Evolutionary conservation across 2,888 invertebrate species (phyloP).

Genomic region (Oegoconia quadripuncta): DNA sequence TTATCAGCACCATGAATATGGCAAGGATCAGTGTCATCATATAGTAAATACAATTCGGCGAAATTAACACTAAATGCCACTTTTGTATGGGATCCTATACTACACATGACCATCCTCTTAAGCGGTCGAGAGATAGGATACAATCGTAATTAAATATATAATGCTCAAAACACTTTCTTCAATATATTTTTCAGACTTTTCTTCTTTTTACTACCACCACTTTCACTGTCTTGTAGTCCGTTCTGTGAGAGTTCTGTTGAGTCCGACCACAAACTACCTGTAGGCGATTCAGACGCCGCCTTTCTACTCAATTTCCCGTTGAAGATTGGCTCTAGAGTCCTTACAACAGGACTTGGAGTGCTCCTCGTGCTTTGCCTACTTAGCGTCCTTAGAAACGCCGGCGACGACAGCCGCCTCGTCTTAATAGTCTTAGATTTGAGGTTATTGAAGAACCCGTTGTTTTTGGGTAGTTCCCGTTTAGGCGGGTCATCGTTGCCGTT

Average conservation of each 20-base stretch:
- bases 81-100: too few relatives aligned
- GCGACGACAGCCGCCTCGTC: slow-evolving; percentile 77
- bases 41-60: too few relatives aligned
- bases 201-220: slow-evolving; percentile 73
- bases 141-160: slow-evolving; percentile 21
- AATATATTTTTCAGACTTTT: slow-evolving; percentile 87
- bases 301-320: slow-evolving; percentile 59
- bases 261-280: slow-evolving; percentile 70
- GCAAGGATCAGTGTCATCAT: too few relatives aligned
- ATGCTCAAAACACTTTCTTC: slow-evolving; percentile 86
- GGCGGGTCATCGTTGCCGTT: slow-evolving; percentile 38
- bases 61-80: too few relatives aligned
- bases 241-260: slow-evolving; percentile 68
- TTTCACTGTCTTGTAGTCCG: slow-evolving; percentile 49
- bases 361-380: slow-evolving; percentile 71
- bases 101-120: too few relatives aligned
- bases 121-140: slow-evolving; percentile 1
- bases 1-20: too few relatives aligned
- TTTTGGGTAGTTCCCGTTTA: slow-evolving; percentile 56
- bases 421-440: slow-evolving; percentile 71
- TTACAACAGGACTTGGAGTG: slow-evolving; percentile 58
- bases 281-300: slow-evolving; percentile 65
- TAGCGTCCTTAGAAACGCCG: slow-evolving; percentile 79
- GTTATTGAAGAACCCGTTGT: slow-evolving; percentile 70
- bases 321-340: slow-evolving; percentile 52